Evolutionary conservation across 2,888 invertebrate genomes (phyloP).

Genomic region (Acleris emargana): DNA sequence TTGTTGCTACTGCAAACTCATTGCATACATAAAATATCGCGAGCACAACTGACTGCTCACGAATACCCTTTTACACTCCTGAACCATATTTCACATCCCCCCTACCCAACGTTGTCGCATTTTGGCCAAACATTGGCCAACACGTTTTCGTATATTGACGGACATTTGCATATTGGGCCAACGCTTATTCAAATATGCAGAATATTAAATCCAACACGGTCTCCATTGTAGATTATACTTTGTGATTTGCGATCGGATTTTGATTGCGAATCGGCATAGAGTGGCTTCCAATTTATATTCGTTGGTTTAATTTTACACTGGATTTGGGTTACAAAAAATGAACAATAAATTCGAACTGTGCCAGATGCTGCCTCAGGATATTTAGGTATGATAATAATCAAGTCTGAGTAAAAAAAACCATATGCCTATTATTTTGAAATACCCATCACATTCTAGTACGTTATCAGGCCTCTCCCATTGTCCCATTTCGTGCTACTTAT

Average conservation of each 20-base stretch:
- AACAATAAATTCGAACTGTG: not conserved
- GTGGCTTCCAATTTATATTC: conserved; percentile 24
- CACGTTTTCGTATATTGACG: not conserved
- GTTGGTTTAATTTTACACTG: conserved; percentile 25
- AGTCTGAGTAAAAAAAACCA: too few relatives aligned
- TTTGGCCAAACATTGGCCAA: conserved; percentile 27
- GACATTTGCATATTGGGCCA: conserved; percentile 33
- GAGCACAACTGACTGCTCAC: not conserved
- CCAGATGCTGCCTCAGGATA: not conserved
- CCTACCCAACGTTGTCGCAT: conserved; percentile 13
- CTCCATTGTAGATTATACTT: conserved; percentile 34
- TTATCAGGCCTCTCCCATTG: too few relatives aligned
- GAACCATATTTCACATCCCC: conserved; percentile 16
- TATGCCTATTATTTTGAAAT: too few relatives aligned
- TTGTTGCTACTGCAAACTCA: not conserved
- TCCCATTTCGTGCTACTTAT: too few relatives aligned
- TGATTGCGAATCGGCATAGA: conserved; percentile 28
- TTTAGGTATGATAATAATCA: not conserved
- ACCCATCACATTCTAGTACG: too few relatives aligned
- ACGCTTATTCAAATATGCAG: conserved; percentile 31
- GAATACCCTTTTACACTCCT: not conserved
- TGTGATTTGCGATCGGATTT: conserved; percentile 27
- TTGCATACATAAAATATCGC: not conserved
- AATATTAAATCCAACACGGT: conserved; percentile 34
- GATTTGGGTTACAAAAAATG: not conserved